Evolutionary conservation across 2,888 invertebrate species (phyloP), one percentile per base, ranked within the genome.

Genomic region (Tipula confusa): DNA sequence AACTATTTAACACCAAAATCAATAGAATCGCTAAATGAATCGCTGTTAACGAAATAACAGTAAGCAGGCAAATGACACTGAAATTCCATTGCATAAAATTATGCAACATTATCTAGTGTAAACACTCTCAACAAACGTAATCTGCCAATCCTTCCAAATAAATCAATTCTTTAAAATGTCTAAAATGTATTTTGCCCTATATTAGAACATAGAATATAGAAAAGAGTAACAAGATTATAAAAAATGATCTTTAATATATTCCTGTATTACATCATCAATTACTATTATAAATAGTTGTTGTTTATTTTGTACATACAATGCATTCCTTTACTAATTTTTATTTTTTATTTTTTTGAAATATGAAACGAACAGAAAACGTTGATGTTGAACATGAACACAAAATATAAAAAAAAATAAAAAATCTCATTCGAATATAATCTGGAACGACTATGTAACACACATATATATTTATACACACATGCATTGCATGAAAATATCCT

Each of bases 301-400:
- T n/a, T n/a, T n/a, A n/a, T n/a, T n/a, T n/a, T n/a, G 5, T 64
- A 64, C 15, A 64, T 64, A 24, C 24, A 64, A 64, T 64, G 64
- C 64, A 64, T 64, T 64, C 64, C 64, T 64, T 64, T 64, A 64
- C 64, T 24, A 6, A 64, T 7, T 24, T 64, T 64, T 24, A 38
- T 38, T 13, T 13, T 24, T 6, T n/a, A n/a, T n/a, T n/a, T n/a
- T n/a, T n/a, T n/a, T n/a, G n/a, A 24, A 9, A 64, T 24, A 64
- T 64, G 24, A 64, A 64, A 64, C 64, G 64, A 64, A 64, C 64
- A 64, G 24, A 64, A 64, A 64, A 64, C 64, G 64, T 64, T 64
- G 64, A 24, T 64, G 64, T 64, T 24, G 64, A 64, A 64, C 64
- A 64, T 64, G 64, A 64, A 24, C 64, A 64, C 64, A 64, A 64